Conservation (phyloP, 1,140 invertebrate species). For the Hyphantria cunea region DNA sequence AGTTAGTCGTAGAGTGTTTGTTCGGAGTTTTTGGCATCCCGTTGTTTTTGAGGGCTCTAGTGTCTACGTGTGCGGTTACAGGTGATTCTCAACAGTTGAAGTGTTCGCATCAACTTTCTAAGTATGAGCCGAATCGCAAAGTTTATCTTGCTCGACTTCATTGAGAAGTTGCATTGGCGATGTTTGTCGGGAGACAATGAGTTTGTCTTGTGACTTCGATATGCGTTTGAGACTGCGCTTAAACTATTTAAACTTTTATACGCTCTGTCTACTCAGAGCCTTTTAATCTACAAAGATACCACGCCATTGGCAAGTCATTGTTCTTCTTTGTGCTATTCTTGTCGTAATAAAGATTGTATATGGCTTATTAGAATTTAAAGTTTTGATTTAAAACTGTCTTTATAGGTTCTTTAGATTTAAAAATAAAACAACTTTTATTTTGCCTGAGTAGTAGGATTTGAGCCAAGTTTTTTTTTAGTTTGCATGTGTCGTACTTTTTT, state of each 20-base stretch:
- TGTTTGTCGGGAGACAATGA: slow-evolving; percentile 49
- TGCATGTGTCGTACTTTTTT: no score
- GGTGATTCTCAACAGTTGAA: slow-evolving; percentile 47
- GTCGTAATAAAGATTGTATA: background rate
- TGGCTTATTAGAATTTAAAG: no score
- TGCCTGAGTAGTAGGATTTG: no score
- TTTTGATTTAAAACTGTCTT: no score
- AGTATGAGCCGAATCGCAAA: slow-evolving; percentile 51
- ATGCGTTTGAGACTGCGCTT: slow-evolving; percentile 45
- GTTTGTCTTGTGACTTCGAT: slow-evolving; percentile 51
- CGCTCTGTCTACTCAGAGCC: slow-evolving; percentile 21
- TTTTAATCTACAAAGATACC: slow-evolving; percentile 22
- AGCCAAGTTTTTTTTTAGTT: no score
- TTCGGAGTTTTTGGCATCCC: slow-evolving; percentile 43
- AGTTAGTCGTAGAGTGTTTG: slow-evolving; percentile 37
- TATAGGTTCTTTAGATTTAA: no score
- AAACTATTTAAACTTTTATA: slow-evolving; percentile 44
- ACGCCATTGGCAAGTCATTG: slow-evolving; percentile 6
- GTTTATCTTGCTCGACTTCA: slow-evolving; percentile 50
- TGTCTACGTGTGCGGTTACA: slow-evolving; percentile 40
- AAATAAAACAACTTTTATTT: no score
- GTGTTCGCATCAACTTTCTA: slow-evolving; percentile 45
- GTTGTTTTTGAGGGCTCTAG: slow-evolving; percentile 46
- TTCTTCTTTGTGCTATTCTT: slow-evolving; percentile 3
- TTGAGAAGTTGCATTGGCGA: slow-evolving; percentile 46